Conservation (phyloP, 2,888 invertebrate genomes). For the Protula sp. region DNA sequence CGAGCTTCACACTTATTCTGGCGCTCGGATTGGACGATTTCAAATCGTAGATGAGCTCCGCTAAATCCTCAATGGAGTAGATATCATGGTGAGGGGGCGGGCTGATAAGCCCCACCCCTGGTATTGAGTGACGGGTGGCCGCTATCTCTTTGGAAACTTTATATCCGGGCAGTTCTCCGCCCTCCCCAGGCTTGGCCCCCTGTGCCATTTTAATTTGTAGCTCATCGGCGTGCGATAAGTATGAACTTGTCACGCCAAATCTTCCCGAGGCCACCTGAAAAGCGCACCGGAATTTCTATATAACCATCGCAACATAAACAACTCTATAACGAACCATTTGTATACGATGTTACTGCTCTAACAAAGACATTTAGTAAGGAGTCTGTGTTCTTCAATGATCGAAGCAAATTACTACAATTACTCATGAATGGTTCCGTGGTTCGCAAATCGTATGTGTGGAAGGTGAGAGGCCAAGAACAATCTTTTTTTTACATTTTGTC, state of each 20-base stretch:
- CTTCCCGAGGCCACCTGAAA: constrained; percentile 84
- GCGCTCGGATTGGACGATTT: constrained; percentile 95
- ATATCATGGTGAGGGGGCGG: constrained; percentile 99
- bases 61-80: constrained; percentile 97
- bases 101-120: constrained; percentile 95
- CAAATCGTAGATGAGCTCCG: constrained; percentile 96
- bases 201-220: constrained; percentile 99
- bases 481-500: no score
- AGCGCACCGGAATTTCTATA: constrained; percentile 1
- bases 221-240: constrained; percentile 95
- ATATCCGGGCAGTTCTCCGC: constrained; percentile 89
- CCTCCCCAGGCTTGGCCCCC: constrained; percentile 98
- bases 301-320: no score
- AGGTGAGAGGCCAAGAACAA: no score
- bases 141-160: constrained; percentile 91
- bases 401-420: no score
- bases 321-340: no score
- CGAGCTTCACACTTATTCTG: constrained; percentile 92
- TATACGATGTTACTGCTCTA: no score
- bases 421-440: no score
- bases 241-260: constrained; percentile 96
- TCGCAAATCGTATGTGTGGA: no score
- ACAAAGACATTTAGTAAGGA: no score
- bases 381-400: no score
- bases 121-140: constrained; percentile 86